Percentiles rank a stretch among this genome's conserved stretches.
Conservation (phyloP, 2,888 invertebrate species). For the Microplitis deprimator region DNA sequence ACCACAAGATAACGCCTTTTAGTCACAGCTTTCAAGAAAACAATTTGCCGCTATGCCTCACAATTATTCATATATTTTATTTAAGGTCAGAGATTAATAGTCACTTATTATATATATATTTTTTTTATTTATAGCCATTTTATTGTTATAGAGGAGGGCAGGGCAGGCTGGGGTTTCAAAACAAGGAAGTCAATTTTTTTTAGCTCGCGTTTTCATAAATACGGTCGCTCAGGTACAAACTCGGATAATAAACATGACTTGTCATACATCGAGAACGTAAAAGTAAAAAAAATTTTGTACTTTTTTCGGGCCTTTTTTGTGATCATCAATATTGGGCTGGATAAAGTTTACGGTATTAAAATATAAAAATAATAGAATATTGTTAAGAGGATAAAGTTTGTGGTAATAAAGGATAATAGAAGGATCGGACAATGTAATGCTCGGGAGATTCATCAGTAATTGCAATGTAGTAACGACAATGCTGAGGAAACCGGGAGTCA, state of each 20-base stretch:
- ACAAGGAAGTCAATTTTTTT: no score
- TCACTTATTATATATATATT: background rate
- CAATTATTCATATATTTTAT: constrained; percentile 25
- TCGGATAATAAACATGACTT: no score
- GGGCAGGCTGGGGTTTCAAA: no score
- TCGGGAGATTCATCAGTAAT: constrained; percentile 25
- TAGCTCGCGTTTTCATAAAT: no score
- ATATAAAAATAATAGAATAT: background rate
- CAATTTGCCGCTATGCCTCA: constrained; percentile 28
- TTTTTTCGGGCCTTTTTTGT: no score
- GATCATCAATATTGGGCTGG: no score
- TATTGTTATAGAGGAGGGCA: no score
- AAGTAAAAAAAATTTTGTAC: no score
- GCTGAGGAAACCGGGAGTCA: constrained; percentile 30
- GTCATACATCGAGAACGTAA: no score
- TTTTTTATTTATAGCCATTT: background rate
- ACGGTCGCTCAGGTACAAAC: no score
- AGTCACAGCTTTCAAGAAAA: constrained; percentile 36
- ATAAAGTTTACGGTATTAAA: no score
- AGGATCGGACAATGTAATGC: constrained; percentile 24
- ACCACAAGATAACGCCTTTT: constrained; percentile 43
- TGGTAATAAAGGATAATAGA: constrained; percentile 6
- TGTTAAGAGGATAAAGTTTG: background rate
- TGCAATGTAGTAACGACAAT: constrained; percentile 25
- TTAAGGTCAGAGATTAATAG: constrained; percentile 3